Base-by-base conservation (phyloP, 2,113 vertebrate genomes). In the Cnemophilus loriae region DNA sequence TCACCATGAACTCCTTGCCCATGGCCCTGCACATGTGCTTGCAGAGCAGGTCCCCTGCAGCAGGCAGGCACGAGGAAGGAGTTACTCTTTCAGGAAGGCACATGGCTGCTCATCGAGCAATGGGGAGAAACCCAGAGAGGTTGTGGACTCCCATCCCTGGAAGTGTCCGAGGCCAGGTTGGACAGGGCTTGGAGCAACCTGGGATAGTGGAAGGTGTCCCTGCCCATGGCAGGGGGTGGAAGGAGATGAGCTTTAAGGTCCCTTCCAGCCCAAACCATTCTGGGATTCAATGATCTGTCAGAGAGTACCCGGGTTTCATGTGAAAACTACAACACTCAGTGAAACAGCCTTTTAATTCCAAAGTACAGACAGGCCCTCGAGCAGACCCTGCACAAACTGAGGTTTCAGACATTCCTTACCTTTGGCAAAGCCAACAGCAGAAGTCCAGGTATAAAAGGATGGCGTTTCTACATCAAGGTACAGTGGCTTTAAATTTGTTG, bases 41-140 rank as follows among this genome's bases (percentile, higher is more conserved):
- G 98, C 99, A 99, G 37, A 99, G 98, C 70, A 98, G 71, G 19
- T 99, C 98, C 71, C 99, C 99, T 99, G 91, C 32, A 84, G 55
- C 52, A 91, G 52, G 49, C 44, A 96, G 81, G 75, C 37, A 73
- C 7, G 42, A 49, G 69, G 50, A 82, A 57, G 84, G 26, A 42
- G 52, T 89, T 63, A 84, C 11, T 61, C 61, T 35, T 16, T 60
- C 65, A 61, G 61, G 41, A 94, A 81, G 14, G 22, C 64, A 44
- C 1, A 0, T 6, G 42, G 59, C 30, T 65, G 55, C 28, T 13
- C 78, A 47, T 3, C 35, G 73, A 39, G 46, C 30, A 49, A 49
- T 1, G 9, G 39, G 46, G 8, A 70, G 47, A 63, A 87, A 0
- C 26, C 42, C 71, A 33, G 32, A 69, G 35, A 42, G 5, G 22